Evolutionary conservation across 2,113 vertebrate genomes (phyloP), one percentile per base, ranked within the genome.

Genomic region (Sinocyclocheilus anophthalmus): DNA sequence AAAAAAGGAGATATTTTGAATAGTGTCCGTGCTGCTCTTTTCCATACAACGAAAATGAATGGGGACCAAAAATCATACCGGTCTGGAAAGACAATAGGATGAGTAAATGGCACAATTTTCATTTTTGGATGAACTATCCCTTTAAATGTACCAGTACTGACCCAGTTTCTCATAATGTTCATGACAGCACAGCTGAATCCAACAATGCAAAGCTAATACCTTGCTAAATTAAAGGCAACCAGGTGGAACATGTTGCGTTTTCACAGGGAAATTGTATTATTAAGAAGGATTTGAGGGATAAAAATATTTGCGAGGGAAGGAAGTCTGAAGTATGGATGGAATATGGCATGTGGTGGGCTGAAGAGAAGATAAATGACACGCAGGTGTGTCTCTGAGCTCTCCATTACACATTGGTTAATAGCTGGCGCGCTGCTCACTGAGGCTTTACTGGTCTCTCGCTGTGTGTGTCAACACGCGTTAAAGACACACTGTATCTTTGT

Each of bases 311-410:
- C 14, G 1, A 59, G 59, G 11, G 9, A 26, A 3, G 20, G 7
- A 53, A 70, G 24, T 37, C 81, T 70, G 13, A 16, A 39, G 59
- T n/a, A 50, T 13, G 22, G 33, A 22, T 8, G 4, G 57, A 33
- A 59, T 72, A 53, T 13, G 39, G 30, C 30, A 1, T 75, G n/a
- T 75, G 67, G 63, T 37, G 50, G 39, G 12, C 45, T 30, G 76
- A 73, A 86, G 67, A 83, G 79, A 83, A 88, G 80, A 84, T n/a
- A 42, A 70, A 84, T 76, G 75, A 80, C 67, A 57, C 30, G 37
- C 84, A 86, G 84, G 67, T 86, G 81, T 37, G 12, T n/a, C 18
- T 53, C 67, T 63, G 65, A 65, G 33, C 37, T 70, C 81, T 80
- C 18, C 33, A 80, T 84, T 85, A 84, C 16, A 84, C n/a, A n/a